phyloP scores from a whole-genome alignment of 1,140 invertebrate genomes.

The Aethina tumida region DNA sequence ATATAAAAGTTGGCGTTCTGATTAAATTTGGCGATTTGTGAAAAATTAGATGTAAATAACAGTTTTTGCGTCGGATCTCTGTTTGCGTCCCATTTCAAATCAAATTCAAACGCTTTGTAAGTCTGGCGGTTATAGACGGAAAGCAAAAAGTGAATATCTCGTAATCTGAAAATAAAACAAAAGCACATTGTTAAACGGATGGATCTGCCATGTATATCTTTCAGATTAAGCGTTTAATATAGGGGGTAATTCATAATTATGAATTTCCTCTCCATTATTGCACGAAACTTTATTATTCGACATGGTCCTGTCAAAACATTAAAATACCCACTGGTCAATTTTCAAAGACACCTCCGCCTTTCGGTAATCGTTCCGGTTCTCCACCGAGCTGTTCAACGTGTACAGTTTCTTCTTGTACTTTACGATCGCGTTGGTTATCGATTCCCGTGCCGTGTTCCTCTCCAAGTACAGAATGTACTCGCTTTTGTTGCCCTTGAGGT shows the following conservation, averaged over 20 bases:
- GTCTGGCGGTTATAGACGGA: slow-evolving; percentile 44
- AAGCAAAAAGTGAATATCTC: slow-evolving; percentile 59
- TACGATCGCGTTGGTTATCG: slow-evolving; percentile 51
- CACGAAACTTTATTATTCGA: too few species aligned
- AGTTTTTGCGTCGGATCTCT: slow-evolving; percentile 64
- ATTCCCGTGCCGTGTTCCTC: slow-evolving; percentile 44
- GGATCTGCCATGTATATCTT: too few species aligned
- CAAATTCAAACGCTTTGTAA: slow-evolving; percentile 53
- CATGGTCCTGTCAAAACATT: too few species aligned
- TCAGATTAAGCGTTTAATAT: too few species aligned
- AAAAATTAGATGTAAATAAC: slow-evolving; percentile 42
- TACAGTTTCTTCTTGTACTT: slow-evolving; percentile 56
- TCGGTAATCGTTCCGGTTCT: slow-evolving; percentile 31
- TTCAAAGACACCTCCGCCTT: slow-evolving; percentile 49
- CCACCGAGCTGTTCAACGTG: slow-evolving; percentile 38
- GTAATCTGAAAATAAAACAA: slow-evolving; percentile 41
- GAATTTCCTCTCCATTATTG: too few species aligned
- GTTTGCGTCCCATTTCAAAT: slow-evolving; percentile 74
- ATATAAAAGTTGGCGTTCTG: slow-evolving; percentile 49
- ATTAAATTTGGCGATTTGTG: slow-evolving; percentile 42
- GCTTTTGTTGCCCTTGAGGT: slow-evolving; percentile 39
- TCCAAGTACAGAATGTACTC: slow-evolving; percentile 15
- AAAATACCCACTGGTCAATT: slow-evolving; percentile 55
- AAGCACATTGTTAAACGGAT: too few species aligned
- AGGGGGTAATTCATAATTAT: too few species aligned